Percentiles rank a stretch among this genome's conserved stretches.
Evolutionary conservation across 1,140 invertebrate species (phyloP).

Genomic region (Hypsibius dujardini): DNA sequence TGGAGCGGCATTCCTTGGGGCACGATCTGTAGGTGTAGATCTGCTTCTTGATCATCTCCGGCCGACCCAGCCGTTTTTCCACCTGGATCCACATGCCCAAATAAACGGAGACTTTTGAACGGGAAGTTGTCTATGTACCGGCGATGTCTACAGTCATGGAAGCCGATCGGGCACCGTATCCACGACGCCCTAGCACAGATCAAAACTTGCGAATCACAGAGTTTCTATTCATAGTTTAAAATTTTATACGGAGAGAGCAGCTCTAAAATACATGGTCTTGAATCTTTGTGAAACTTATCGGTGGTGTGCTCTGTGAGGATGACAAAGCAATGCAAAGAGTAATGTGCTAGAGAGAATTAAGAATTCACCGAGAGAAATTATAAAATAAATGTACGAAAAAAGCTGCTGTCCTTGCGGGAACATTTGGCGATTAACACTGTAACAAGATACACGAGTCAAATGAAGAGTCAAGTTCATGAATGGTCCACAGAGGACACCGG

Average conservation of each 20-base stretch:
- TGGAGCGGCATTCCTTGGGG: constrained; percentile 55
- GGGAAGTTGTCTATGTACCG: neutral
- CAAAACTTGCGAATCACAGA: neutral
- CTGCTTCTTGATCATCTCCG: constrained; percentile 33
- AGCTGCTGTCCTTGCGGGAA: neutral
- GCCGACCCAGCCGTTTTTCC: neutral
- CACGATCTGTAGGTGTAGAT: constrained; percentile 39
- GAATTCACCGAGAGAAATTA: neutral
- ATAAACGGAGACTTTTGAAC: neutral
- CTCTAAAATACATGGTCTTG: too few relatives aligned
- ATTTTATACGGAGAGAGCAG: neutral
- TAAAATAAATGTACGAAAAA: neutral
- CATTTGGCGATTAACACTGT: neutral
- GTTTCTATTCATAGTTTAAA: neutral
- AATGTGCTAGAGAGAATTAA: too few relatives aligned
- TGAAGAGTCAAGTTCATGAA: neutral
- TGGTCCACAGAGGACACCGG: neutral
- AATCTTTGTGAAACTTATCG: too few relatives aligned
- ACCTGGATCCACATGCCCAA: neutral
- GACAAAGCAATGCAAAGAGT: too few relatives aligned
- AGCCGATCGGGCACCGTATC: too few relatives aligned
- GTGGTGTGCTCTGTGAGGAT: too few relatives aligned
- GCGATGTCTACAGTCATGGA: too few relatives aligned
- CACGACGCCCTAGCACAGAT: too few relatives aligned
- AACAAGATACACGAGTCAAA: neutral